phyloP scores from a whole-genome alignment of 2,888 invertebrate species.

The Monopis laevigella region DNA sequence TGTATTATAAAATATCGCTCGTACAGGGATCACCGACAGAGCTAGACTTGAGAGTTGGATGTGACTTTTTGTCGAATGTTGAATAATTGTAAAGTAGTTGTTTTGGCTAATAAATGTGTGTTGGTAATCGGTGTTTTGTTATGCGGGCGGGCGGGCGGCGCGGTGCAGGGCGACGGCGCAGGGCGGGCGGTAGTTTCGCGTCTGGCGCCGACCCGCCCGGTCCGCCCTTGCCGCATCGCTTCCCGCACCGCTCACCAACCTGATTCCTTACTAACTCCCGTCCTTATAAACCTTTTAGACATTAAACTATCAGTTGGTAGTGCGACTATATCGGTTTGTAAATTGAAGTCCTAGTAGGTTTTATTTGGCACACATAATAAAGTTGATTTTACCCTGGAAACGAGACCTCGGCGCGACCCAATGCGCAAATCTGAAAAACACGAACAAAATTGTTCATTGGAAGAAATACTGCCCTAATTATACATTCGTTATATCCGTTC shows the following conservation, averaged over 20 bases:
- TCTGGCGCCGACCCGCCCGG: constrained; percentile 54
- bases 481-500: not conserved
- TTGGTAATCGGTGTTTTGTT: constrained; percentile 60
- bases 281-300: too few species aligned
- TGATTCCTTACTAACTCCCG: too few species aligned
- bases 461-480: constrained; percentile 10
- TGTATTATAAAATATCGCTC: too few species aligned
- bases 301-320: not conserved
- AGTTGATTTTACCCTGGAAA: constrained; percentile 36
- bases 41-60: not conserved
- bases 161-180: constrained; percentile 30
- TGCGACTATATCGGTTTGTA: not conserved
- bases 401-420: constrained; percentile 49
- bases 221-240: constrained; percentile 26
- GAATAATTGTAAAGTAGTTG: too few species aligned
- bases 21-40: constrained; percentile 13
- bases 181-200: constrained; percentile 54
- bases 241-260: not conserved
- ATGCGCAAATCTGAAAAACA: constrained; percentile 55
- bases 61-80: not conserved
- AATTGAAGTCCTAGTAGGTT: not conserved
- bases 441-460: constrained; percentile 5
- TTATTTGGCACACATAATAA: constrained; percentile 13
- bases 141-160: constrained; percentile 34
- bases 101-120: constrained; percentile 60